Conservation (phyloP, 2,113 vertebrate genomes). For the Morone saxatilis region DNA sequence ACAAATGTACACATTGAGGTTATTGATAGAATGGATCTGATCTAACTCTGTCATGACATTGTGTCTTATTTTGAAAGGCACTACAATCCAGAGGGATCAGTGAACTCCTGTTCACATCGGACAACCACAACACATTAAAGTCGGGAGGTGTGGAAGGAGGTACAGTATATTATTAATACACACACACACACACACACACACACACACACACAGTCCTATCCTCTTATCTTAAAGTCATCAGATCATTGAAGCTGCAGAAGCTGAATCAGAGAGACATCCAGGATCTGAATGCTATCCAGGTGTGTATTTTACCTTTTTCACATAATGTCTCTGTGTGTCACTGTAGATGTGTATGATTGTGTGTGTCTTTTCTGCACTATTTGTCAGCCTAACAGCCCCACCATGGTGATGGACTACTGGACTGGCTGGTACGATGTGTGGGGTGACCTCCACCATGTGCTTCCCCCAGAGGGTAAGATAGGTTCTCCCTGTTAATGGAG, state of each 20-base stretch:
- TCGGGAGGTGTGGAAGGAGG: constrained; percentile 89
- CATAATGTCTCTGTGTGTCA: background rate
- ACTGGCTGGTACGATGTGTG: constrained; percentile 93
- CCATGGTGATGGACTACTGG: constrained; percentile 95
- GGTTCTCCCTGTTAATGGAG: background rate
- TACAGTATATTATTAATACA: constrained; percentile 66
- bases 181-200: background rate
- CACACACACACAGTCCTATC: constrained; percentile 2
- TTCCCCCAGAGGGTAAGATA: constrained; percentile 90
- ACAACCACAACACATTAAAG: constrained; percentile 83
- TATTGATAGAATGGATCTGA: background rate
- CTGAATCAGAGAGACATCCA: constrained; percentile 83
- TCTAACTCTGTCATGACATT: background rate
- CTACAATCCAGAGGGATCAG: constrained; percentile 88
- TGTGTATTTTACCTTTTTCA: constrained; percentile 53
- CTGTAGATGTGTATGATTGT: background rate
- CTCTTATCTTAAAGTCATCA: constrained; percentile 76
- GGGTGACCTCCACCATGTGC: constrained; percentile 92
- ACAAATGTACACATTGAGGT: background rate
- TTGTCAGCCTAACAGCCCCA: constrained; percentile 87
- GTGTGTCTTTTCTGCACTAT: background rate
- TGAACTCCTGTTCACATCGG: constrained; percentile 91
- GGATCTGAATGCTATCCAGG: constrained; percentile 86
- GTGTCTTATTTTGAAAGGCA: constrained; percentile 82
- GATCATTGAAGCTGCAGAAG: constrained; percentile 92